These are phyloP conservation scores for Polypterus bichir DNA, from an alignment of 2,113 vertebrate genomes.

Conservation along the genomic window DNA sequence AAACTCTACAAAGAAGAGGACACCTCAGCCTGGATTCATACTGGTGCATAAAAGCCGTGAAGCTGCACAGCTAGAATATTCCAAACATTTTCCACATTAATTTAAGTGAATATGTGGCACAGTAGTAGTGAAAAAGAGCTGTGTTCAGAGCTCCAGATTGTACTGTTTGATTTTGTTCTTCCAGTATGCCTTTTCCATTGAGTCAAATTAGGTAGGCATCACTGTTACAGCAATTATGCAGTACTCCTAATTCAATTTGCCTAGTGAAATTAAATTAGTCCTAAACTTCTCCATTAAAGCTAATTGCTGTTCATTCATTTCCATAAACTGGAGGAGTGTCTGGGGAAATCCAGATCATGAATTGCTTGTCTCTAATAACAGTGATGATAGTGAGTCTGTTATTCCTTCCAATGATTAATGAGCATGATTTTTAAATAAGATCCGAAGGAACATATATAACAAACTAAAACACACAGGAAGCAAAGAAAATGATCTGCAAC, in stretches of 20 bases:
- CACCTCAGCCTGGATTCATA: too few relatives aligned
- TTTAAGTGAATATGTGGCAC: too few relatives aligned
- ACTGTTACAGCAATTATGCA: slow-evolving; percentile 49
- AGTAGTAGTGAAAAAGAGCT: too few relatives aligned
- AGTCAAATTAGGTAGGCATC: slow-evolving; percentile 43
- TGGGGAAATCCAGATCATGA: slow-evolving; percentile 28
- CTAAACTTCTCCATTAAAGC: slow-evolving; percentile 63
- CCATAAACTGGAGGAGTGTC: slow-evolving; percentile 50
- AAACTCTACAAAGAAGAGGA: too few relatives aligned
- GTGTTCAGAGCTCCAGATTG: not conserved
- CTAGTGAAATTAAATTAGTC: slow-evolving; percentile 57
- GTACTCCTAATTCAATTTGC: slow-evolving; percentile 55
- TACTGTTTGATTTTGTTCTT: slow-evolving; percentile 16
- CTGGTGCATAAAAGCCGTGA: too few relatives aligned
- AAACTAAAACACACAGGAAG: not conserved
- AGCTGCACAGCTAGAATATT: too few relatives aligned
- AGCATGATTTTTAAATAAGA: slow-evolving; percentile 7
- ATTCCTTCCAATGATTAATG: slow-evolving; percentile 18
- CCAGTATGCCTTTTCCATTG: slow-evolving; percentile 31
- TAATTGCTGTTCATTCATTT: slow-evolving; percentile 56
- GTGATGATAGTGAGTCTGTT: slow-evolving; percentile 13
- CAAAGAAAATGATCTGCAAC: not conserved
- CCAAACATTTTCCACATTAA: too few relatives aligned
- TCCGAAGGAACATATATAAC: slow-evolving; percentile 2
- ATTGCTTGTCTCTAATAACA: slow-evolving; percentile 17